Evolutionary conservation across 2,797 vertebrate genomes (phyloP).

Genomic region (Phaenicophaeus curvirostris): DNA sequence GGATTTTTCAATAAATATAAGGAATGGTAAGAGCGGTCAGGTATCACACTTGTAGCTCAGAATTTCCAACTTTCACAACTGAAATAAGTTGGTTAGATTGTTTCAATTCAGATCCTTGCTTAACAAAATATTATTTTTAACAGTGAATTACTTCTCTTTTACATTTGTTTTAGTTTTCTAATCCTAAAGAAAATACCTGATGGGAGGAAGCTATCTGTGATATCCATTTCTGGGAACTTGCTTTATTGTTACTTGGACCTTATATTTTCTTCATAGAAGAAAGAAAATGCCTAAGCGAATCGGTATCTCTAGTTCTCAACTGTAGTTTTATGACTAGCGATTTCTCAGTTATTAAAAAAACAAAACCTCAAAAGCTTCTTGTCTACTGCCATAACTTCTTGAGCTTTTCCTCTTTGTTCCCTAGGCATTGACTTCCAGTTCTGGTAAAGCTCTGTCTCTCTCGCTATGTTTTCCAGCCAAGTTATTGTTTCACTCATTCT

Average conservation of each 20-base stretch:
- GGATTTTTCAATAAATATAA: neutral
- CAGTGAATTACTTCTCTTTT: neutral
- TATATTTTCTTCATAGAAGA: neutral
- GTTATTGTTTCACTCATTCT: neutral
- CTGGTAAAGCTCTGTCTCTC: neutral
- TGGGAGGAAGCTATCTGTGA: neutral
- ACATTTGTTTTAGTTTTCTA: neutral
- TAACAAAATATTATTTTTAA: neutral
- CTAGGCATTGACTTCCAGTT: neutral
- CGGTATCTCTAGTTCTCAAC: neutral
- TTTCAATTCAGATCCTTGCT: neutral
- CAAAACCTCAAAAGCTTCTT: accelerated
- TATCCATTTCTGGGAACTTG: neutral
- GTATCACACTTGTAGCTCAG: neutral
- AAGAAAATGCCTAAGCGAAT: neutral
- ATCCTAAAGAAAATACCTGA: neutral
- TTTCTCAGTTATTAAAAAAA: neutral
- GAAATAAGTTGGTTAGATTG: neutral
- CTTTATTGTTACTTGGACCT: neutral
- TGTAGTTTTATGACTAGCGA: neutral
- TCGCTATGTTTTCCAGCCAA: neutral
- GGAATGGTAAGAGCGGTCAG: neutral
- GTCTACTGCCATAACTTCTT: neutral
- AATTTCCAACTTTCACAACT: neutral
- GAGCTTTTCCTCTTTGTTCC: neutral